These are phyloP conservation scores for Coracopsis vasa DNA, from an alignment of 2,113 vertebrate species.

Conservation along the genomic window DNA sequence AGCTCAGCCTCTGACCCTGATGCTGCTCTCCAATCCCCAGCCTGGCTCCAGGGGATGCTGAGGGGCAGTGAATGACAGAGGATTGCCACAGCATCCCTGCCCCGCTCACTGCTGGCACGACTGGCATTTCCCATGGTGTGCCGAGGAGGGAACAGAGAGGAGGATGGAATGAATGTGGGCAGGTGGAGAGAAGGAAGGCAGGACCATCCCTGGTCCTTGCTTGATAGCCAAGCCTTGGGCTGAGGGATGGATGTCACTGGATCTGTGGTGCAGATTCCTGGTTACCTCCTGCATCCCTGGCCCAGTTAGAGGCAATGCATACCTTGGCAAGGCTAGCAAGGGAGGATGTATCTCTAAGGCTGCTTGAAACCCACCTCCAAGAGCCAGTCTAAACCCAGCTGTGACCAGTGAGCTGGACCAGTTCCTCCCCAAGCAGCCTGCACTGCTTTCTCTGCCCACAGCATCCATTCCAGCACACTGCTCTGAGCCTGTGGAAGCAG, in stretches of 20 bases:
- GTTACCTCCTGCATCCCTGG: not conserved
- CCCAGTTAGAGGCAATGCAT: not conserved
- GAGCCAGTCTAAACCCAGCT: not conserved
- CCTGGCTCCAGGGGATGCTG: not conserved
- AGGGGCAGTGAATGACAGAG: not conserved
- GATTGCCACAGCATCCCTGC: not conserved
- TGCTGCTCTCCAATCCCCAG: not conserved
- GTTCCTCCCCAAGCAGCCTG: not conserved
- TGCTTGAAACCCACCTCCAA: not conserved
- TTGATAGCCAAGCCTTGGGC: not conserved
- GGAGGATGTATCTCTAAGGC: not conserved
- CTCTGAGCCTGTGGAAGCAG: not conserved
- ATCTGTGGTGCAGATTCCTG: not conserved
- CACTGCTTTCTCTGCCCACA: not conserved
- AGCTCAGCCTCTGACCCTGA: not conserved
- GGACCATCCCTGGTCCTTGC: not conserved
- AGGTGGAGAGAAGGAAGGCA: not conserved
- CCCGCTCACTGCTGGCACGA: not conserved
- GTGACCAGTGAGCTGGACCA: accelerated
- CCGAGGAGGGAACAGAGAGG: not conserved
- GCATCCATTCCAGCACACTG: not conserved
- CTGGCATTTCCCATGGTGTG: not conserved
- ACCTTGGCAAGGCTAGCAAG: not conserved
- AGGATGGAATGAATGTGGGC: not conserved
- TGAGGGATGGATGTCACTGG: not conserved